Evolutionary conservation across 1,140 invertebrate genomes (phyloP).

Genomic region (Trinorchestia longiramus): DNA sequence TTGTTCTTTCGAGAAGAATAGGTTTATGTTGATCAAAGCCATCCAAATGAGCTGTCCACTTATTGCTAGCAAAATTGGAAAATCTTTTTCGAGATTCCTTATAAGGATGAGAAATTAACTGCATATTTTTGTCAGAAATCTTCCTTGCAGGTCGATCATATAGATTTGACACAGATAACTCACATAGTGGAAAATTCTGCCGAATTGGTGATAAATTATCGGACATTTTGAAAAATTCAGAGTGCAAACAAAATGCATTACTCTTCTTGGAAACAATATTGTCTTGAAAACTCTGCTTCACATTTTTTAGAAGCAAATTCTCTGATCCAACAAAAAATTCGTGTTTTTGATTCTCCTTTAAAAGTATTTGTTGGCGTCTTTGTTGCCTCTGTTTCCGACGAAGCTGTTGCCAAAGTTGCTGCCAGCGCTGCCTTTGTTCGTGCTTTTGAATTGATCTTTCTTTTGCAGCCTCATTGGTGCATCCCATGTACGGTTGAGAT

Average conservation of each 20-base stretch:
- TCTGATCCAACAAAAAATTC: background rate
- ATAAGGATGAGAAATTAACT: background rate
- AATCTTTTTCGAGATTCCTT: background rate
- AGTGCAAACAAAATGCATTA: background rate
- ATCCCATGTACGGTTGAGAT: conserved; percentile 2
- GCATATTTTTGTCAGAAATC: background rate
- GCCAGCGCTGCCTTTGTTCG: background rate
- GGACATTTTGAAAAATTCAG: background rate
- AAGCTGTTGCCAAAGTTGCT: conserved; percentile 15
- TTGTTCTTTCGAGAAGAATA: background rate
- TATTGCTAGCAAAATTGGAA: background rate
- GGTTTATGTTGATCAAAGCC: background rate
- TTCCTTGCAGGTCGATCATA: background rate
- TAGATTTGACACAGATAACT: background rate
- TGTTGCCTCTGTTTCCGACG: conserved; percentile 37
- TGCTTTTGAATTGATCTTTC: background rate
- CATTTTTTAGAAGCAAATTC: background rate
- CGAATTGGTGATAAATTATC: background rate
- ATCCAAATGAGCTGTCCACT: background rate
- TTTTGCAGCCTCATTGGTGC: background rate
- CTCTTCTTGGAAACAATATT: background rate
- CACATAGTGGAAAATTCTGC: background rate
- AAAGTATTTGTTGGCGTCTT: background rate
- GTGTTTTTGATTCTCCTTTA: background rate
- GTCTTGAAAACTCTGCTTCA: background rate